phyloP scores from a whole-genome alignment of 2,888 invertebrate genomes.

The Scotopteryx bipunctaria region DNA sequence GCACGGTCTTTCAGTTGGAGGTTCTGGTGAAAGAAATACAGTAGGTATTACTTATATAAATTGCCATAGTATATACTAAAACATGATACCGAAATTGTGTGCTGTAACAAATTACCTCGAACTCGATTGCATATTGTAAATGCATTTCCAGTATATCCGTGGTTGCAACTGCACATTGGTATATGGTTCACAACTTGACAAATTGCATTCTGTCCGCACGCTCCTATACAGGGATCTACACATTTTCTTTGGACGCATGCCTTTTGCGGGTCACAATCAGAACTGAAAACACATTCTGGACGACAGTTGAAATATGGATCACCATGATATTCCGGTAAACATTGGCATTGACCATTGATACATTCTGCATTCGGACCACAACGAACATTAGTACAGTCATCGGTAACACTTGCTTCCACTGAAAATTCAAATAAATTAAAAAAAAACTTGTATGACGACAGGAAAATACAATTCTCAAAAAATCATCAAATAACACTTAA shows the following conservation, averaged over 20 bases:
- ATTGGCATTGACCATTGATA: constrained; percentile 86
- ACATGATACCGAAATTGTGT: too few relatives aligned
- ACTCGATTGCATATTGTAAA: constrained; percentile 77
- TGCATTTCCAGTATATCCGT: constrained; percentile 85
- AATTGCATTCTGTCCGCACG: constrained; percentile 86
- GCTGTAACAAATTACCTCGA: constrained; percentile 69
- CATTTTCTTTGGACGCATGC: constrained; percentile 91
- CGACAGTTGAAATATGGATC: constrained; percentile 89
- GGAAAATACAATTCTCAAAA: too few relatives aligned
- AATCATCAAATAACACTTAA: too few relatives aligned
- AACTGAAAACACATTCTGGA: constrained; percentile 90
- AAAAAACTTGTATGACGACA: too few relatives aligned
- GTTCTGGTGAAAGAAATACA: constrained; percentile 44
- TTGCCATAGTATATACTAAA: too few relatives aligned
- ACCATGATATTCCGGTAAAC: constrained; percentile 88
- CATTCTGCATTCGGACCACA: constrained; percentile 88
- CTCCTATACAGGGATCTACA: constrained; percentile 88
- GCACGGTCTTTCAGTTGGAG: constrained; percentile 82
- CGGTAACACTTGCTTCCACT: constrained; percentile 68
- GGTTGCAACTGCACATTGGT: constrained; percentile 86
- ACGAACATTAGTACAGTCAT: constrained; percentile 88
- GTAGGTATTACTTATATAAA: neutral
- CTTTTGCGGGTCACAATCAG: constrained; percentile 86
- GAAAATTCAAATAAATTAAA: constrained; percentile 34
- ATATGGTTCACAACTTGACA: constrained; percentile 86